Conservation (phyloP, 2,797 vertebrate genomes). For the Trachurus trachurus region DNA sequence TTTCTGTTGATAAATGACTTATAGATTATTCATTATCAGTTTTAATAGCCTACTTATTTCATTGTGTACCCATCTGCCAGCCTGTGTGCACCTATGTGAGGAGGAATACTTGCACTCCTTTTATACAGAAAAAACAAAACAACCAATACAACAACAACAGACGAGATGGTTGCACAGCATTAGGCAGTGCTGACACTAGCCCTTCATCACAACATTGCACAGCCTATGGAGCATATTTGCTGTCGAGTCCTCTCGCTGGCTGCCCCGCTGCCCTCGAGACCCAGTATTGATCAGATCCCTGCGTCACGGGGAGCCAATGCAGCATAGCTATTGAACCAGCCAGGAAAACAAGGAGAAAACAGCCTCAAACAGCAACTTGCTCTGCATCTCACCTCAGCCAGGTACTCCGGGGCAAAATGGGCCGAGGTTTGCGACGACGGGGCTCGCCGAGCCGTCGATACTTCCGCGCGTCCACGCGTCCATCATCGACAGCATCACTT, state of each 20-base stretch:
- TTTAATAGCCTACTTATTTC: too few species aligned
- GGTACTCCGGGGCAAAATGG: conserved; percentile 15
- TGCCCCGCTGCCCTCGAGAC: conserved; percentile 68
- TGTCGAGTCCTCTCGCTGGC: conserved; percentile 45
- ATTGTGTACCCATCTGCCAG: too few species aligned
- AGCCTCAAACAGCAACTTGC: conserved; percentile 23
- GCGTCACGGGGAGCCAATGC: conserved; percentile 72
- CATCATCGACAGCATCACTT: conserved; percentile 19
- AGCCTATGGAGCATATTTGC: conserved; percentile 43
- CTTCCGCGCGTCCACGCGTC: not conserved
- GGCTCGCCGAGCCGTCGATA: conserved; percentile 9
- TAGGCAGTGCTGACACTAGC: conserved; percentile 38
- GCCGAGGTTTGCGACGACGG: not conserved
- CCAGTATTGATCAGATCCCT: conserved; percentile 74
- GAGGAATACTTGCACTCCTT: not conserved
- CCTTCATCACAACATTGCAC: conserved; percentile 43
- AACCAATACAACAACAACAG: not conserved
- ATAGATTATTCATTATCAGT: too few species aligned
- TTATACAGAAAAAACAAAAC: too few species aligned
- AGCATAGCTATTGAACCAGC: conserved; percentile 68
- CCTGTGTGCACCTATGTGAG: not conserved
- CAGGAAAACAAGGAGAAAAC: conserved; percentile 46
- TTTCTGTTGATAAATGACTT: not conserved
- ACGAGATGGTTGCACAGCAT: conserved; percentile 21
- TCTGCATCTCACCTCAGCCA: conserved; percentile 24